A percentile compares a stretch with the other conserved stretches of the same genome.
Evolutionary conservation across 1,140 invertebrate genomes (phyloP).

Genomic region (Probaryconus sp.): DNA sequence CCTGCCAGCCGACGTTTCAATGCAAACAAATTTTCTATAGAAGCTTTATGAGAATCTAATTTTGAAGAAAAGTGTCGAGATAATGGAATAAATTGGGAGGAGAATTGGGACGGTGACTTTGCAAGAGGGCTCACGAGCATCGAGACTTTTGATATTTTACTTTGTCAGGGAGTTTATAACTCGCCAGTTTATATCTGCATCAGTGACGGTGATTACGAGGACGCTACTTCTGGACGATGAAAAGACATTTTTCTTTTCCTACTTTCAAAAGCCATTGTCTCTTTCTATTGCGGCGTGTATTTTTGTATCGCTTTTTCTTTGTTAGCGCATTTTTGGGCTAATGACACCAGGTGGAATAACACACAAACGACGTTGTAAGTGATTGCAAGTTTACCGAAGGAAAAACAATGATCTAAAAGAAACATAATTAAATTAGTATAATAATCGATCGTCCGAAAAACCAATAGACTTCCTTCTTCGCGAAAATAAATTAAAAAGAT

Average conservation of each 20-base stretch:
- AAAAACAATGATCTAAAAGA: too few species aligned
- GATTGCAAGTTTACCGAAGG: too few species aligned
- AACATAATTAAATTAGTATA: too few species aligned
- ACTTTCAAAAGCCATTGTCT: constrained; percentile 1
- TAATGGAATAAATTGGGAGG: constrained; percentile 33
- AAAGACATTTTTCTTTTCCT: constrained; percentile 6
- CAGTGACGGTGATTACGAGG: neutral
- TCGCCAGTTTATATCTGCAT: constrained; percentile 34
- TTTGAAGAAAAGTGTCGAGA: constrained; percentile 62
- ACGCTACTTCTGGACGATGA: neutral
- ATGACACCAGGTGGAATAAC: too few species aligned
- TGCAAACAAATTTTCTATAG: constrained; percentile 75
- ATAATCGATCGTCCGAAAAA: too few species aligned
- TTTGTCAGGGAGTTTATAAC: constrained; percentile 33
- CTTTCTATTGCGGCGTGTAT: neutral
- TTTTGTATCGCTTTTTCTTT: neutral
- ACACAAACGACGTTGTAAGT: too few species aligned
- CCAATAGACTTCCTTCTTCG: too few species aligned
- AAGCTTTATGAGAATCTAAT: constrained; percentile 71
- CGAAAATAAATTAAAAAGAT: neutral
- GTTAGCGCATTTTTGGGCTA: too few species aligned
- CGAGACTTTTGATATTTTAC: constrained; percentile 61
- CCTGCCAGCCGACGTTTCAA: constrained; percentile 69
- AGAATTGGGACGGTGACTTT: constrained; percentile 25
- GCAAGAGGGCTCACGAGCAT: constrained; percentile 66